These are phyloP conservation scores for Maniola hyperantus DNA, from an alignment of 2,888 invertebrate genomes.

Conservation along the genomic window DNA sequence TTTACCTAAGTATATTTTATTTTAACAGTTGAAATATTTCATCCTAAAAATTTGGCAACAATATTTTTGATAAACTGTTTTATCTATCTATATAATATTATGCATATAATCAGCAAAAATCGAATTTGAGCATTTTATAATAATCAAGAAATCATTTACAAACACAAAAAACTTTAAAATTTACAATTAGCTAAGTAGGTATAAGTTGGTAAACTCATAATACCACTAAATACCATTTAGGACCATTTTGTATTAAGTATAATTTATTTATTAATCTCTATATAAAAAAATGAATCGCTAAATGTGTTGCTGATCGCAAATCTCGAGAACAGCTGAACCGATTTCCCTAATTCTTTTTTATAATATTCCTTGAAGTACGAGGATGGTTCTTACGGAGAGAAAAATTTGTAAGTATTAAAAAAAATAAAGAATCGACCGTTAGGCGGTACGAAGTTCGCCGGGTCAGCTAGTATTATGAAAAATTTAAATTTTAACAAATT, in stretches of 20 bases:
- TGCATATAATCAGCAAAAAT: conserved; percentile 13
- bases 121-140: conserved; percentile 24
- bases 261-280: not conserved
- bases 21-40: not conserved
- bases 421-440: too few species aligned
- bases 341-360: too few species aligned
- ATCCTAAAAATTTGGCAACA: conserved; percentile 14
- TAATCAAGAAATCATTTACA: conserved; percentile 26
- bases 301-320: too few species aligned
- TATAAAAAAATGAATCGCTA: too few species aligned
- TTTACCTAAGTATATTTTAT: not conserved
- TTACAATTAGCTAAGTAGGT: conserved; percentile 3
- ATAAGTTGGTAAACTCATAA: conserved; percentile 8
- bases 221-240: conserved; percentile 22
- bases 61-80: conserved; percentile 1
- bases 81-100: not conserved
- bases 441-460: too few species aligned
- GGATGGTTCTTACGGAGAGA: too few species aligned
- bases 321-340: too few species aligned
- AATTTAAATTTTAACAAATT: not conserved
- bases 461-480: too few species aligned
- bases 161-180: conserved; percentile 20
- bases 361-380: too few species aligned
- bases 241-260: conserved; percentile 19
- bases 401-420: too few species aligned